Evolutionary conservation across 2,888 invertebrate species (phyloP), one percentile per base, ranked within the genome.

Genomic region (Drosophila setosimentum): DNA sequence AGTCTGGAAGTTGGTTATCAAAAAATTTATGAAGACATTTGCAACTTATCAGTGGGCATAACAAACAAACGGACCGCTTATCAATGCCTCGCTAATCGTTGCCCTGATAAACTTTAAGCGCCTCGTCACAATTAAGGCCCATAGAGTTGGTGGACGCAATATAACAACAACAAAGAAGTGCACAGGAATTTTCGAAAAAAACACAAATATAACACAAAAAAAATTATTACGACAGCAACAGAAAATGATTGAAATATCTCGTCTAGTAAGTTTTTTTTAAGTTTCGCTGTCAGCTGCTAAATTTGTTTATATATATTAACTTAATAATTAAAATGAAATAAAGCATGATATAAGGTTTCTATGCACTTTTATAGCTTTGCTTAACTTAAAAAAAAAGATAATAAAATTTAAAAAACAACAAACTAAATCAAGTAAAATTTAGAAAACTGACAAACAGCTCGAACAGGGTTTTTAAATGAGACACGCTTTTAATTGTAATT

Each of bases 401-500:
- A 29, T 29, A 18, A 37, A 18, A 16, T 7, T n/a, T 32, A 59
- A 18, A 29, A 24, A 11, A 1, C 18, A 50, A 49, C 29, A 29
- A 49, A 29, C 8, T 27, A 16, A 11, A 49, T 27, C 49, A 50
- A 55, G 45, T 21, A 11, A 45, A 6, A 27, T 29, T 49, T 49
- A 18, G 16, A 27, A 61, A 30, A 18, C 37, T 24, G 21, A 29
- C 40, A 50, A 18, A 16, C 29, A 30, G 11, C 13, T 55, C 32
- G 24, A 16, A 11, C 50, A 53, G 32, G 49, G 59, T 18, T 32
- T 48, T 49, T 21, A 45, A 62, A 71, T 49, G 57, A 57, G 33
- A 73, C 24, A 61, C 60, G 64, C 35, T 73, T 58, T 57, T 62
- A 72, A 73, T 76, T 76, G 61, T 61, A 63, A 75, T 69, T 69